phyloP scores from a whole-genome alignment of 2,888 invertebrate species.

The Anticlea derivata region DNA sequence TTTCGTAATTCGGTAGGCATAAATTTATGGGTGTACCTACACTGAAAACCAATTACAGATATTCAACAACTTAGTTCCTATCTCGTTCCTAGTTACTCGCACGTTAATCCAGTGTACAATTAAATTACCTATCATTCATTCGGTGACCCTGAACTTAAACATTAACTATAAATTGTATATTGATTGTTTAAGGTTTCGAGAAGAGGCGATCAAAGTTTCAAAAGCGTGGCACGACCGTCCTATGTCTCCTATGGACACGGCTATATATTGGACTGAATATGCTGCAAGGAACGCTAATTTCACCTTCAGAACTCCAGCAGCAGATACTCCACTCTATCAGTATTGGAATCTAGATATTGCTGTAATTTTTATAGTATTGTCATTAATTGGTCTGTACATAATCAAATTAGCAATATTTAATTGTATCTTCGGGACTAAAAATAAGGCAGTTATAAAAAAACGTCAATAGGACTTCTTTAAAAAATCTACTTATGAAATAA shows the following conservation, averaged over 20 bases:
- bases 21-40: no score
- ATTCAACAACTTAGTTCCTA: no score
- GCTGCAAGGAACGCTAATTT: slow-evolving; percentile 80
- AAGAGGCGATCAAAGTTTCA: slow-evolving; percentile 74
- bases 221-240: slow-evolving; percentile 85
- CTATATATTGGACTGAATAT: slow-evolving; percentile 86
- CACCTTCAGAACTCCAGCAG: slow-evolving; percentile 76
- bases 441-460: slow-evolving; percentile 29
- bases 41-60: no score
- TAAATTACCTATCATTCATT: no score
- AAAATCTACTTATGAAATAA: no score
- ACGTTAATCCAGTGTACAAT: no score
- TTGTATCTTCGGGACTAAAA: slow-evolving; percentile 15
- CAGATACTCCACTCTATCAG: slow-evolving; percentile 81
- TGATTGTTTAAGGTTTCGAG: slow-evolving; percentile 60
- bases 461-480: slow-evolving; percentile 22
- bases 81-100: no score
- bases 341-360: slow-evolving; percentile 69
- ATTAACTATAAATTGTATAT: no score
- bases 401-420: slow-evolving; percentile 26
- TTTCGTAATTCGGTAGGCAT: no score
- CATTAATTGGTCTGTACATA: slow-evolving; percentile 33
- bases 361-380: slow-evolving; percentile 37
- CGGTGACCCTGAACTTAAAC: no score
- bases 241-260: slow-evolving; percentile 82